Percentiles rank a stretch among this genome's conserved stretches.
These are phyloP conservation scores for Megathymus violae DNA, from an alignment of 1,140 invertebrate genomes.

Conservation along the genomic window DNA sequence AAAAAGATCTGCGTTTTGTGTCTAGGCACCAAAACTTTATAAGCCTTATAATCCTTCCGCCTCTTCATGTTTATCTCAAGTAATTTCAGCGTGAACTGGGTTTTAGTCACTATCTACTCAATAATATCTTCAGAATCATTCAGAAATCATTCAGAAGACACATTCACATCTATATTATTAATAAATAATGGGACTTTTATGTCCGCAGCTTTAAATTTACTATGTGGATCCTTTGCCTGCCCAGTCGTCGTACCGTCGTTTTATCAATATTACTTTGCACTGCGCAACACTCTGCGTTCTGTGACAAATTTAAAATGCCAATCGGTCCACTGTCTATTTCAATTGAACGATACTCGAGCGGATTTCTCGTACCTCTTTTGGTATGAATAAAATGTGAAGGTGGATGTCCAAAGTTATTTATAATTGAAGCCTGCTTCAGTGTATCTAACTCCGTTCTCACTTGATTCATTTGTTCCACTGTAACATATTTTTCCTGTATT, in stretches of 20 bases:
- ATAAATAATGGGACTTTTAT: constrained; percentile 42
- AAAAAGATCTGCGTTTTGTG: constrained; percentile 35
- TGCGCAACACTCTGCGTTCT: neutral
- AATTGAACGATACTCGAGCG: neutral
- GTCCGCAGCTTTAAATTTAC: constrained; percentile 45
- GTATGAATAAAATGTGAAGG: neutral
- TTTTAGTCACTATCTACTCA: constrained; percentile 35
- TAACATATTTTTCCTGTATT: neutral
- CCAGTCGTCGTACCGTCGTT: too few relatives aligned
- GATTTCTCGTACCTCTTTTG: neutral
- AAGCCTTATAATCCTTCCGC: constrained; percentile 39
- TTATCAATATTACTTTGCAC: too few relatives aligned
- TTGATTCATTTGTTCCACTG: neutral
- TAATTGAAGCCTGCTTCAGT: neutral
- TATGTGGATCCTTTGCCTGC: too few relatives aligned
- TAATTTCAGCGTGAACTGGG: constrained; percentile 31
- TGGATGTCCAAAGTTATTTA: neutral
- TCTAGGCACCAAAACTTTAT: constrained; percentile 39
- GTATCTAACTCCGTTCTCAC: neutral
- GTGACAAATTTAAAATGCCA: constrained; percentile 2
- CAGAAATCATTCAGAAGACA: too few relatives aligned
- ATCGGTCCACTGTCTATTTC: neutral
- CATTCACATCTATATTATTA: constrained; percentile 38
- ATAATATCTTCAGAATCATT: constrained; percentile 36
- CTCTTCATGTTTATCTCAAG: constrained; percentile 29